Base-by-base conservation (phyloP, 2,797 vertebrate species). In the Sebastes diploproa region DNA sequence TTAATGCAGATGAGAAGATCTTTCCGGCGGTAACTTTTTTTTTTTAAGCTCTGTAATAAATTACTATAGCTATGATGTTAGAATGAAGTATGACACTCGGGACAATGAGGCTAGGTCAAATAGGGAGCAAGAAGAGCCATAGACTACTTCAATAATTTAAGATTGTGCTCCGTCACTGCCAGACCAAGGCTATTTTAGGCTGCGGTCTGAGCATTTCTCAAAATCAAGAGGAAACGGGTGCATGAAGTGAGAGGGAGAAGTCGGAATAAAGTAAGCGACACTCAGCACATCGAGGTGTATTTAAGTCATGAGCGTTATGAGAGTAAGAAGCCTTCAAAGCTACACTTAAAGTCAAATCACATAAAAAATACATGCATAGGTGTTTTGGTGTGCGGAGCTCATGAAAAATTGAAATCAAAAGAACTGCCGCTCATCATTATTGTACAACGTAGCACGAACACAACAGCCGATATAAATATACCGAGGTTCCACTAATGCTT, bases 131-230 rank as follows among this genome's bases (percentile, higher is more conserved):
- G 75, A 80, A 68, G 75, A 85, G 68, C 38, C 79, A 82, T 73
- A 72, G 80, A 86, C 76, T 36, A 25, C 70, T 89, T 95, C 64
- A 95, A 94, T 95, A 93, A 94, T 95, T 94, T 34, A 95, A 83
- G 61, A 77, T 42, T 27, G 73, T 34, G 62, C 89, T 92, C 87
- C 29, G 69, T 94, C 91, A 88, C 78, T 91, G 92, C 85, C 89
- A 92, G 77, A 74, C 73, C 23, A 66, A 67, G 75, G 88, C 94
- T 95, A 93, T 95, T 95, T 93, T 72, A 82, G 88, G 85, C 75
- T 67, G 73, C 20, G 66, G 80, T 73, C 27, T 32, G 65, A 76
- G 66, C 67, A 76, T 84, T 38, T 56, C 78, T 84, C 83, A 84
- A 81, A 77, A 86, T 89, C 71, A 69, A 80, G 69, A 83, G 68